Evolutionary conservation across 2,797 vertebrate genomes (phyloP).

Genomic region (Oophaga sylvatica): DNA sequence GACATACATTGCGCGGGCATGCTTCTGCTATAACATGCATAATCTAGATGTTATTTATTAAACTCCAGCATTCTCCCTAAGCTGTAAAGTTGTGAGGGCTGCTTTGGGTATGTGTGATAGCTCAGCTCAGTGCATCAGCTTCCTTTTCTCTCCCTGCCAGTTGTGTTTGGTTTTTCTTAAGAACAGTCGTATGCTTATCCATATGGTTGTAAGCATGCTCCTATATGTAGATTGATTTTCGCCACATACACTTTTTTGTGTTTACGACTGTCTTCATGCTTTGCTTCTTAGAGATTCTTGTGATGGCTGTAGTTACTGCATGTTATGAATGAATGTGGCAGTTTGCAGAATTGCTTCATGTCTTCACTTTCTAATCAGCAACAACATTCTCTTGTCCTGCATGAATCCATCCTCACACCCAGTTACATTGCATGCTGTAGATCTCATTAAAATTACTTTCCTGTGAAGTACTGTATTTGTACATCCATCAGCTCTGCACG

Average conservation of each 20-base stretch:
- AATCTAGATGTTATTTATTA: background rate
- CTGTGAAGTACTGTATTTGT: background rate
- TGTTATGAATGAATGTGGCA: background rate
- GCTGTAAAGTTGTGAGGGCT: background rate
- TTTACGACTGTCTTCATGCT: conserved; percentile 1
- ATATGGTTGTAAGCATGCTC: background rate
- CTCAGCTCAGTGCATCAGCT: background rate
- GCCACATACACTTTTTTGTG: background rate
- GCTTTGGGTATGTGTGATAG: conserved; percentile 7
- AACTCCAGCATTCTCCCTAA: background rate
- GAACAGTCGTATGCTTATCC: background rate
- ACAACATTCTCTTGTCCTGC: background rate
- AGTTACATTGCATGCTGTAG: background rate
- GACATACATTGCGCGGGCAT: background rate
- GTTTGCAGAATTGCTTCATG: background rate
- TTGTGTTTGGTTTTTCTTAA: background rate
- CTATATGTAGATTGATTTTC: background rate
- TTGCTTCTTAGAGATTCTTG: background rate
- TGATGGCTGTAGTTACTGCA: background rate
- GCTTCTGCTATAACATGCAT: conserved; percentile 15
- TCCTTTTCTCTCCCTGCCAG: background rate
- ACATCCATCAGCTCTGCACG: background rate
- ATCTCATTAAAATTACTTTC: background rate
- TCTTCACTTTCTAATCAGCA: background rate
- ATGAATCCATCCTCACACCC: background rate